Evolutionary conservation across 2,797 vertebrate species (phyloP).

Genomic region (Columba guinea): DNA sequence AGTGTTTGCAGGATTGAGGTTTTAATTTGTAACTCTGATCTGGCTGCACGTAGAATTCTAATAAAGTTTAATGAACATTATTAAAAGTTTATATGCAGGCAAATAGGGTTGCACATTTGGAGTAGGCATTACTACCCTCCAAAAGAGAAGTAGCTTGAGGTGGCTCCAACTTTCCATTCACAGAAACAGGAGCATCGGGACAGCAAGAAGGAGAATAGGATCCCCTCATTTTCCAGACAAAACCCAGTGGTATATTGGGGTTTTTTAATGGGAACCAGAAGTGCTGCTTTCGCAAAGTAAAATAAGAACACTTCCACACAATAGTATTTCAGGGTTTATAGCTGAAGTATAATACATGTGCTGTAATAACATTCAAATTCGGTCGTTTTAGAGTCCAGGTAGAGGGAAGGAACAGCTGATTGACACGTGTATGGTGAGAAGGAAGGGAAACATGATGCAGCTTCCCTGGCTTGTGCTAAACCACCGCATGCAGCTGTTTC

Average conservation of each 20-base stretch:
- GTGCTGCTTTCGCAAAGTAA: background rate
- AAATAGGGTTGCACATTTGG: conserved; percentile 47
- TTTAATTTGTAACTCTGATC: conserved; percentile 60
- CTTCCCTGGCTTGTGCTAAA: background rate
- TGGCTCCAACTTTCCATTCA: conserved; percentile 32
- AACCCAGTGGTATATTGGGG: rapidly evolving
- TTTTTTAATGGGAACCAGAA: background rate
- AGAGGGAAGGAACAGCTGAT: background rate
- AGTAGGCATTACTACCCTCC: conserved; percentile 35
- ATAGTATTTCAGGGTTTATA: background rate
- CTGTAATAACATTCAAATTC: background rate
- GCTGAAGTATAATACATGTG: background rate
- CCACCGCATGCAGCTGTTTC: background rate
- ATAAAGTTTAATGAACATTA: conserved; percentile 72
- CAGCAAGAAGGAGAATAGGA: background rate
- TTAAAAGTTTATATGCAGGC: conserved; percentile 69
- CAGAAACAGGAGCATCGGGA: background rate
- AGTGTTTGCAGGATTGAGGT: conserved; percentile 31
- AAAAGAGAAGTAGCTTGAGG: conserved; percentile 28
- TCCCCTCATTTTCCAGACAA: background rate
- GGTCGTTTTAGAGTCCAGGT: background rate
- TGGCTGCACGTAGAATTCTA: conserved; percentile 58
- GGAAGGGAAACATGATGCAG: background rate
- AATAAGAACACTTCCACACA: background rate
- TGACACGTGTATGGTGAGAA: background rate